These are phyloP conservation scores for Octodon degus DNA, from an alignment of 2,113 vertebrate genomes.

Conservation along the genomic window DNA sequence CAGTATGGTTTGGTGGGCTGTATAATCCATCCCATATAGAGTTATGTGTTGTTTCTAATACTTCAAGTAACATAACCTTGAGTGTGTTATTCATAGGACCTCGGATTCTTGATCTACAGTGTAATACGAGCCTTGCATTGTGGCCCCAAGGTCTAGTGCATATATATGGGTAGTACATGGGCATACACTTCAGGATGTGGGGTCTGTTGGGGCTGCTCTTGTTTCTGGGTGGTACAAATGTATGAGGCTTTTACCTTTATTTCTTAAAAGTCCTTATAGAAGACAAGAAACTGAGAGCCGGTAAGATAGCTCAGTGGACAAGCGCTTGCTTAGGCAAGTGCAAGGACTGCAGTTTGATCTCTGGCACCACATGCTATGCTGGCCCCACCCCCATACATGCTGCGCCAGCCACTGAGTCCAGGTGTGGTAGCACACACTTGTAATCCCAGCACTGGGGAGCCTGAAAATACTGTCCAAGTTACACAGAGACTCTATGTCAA, in stretches of 20 bases:
- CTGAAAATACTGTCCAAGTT: too few relatives aligned
- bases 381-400: too few relatives aligned
- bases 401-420: too few relatives aligned
- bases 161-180: rapidly evolving
- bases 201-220: rapidly evolving
- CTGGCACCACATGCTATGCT: too few relatives aligned
- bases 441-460: too few relatives aligned
- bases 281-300: background rate
- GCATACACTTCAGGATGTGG: background rate
- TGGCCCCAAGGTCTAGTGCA: background rate
- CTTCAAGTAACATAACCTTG: background rate
- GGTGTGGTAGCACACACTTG: too few relatives aligned
- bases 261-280: background rate
- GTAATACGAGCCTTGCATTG: background rate
- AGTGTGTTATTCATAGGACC: background rate
- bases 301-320: too few relatives aligned
- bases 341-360: too few relatives aligned
- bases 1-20: background rate
- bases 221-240: background rate
- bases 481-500: too few relatives aligned
- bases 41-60: background rate
- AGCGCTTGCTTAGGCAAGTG: too few relatives aligned
- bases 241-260: background rate
- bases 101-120: background rate
- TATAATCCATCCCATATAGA: background rate